A percentile compares a stretch with the other conserved stretches of the same genome.
These are phyloP conservation scores for Erebia palarica DNA, from an alignment of 2,888 invertebrate species.

Conservation along the genomic window DNA sequence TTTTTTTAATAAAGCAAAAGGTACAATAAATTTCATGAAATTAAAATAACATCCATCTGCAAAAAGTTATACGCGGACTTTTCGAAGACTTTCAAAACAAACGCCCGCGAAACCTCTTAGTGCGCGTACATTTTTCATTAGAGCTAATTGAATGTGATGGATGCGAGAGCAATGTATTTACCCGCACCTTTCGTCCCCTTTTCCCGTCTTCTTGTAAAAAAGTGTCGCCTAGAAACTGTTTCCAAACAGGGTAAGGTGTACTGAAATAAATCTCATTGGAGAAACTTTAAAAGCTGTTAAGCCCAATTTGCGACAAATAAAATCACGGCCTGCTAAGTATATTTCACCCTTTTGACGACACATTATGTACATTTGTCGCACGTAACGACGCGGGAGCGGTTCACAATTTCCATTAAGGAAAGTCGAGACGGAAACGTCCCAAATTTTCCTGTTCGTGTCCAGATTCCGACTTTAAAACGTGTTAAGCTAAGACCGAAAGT, in stretches of 20 bases:
- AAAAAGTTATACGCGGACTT: constrained; percentile 6
- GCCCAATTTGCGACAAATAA: constrained; percentile 64
- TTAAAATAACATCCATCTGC: constrained; percentile 29
- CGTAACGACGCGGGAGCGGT: constrained; percentile 79
- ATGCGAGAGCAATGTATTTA: constrained; percentile 9
- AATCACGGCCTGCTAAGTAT: constrained; percentile 79
- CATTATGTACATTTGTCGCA: constrained; percentile 81
- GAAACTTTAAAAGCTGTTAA: constrained; percentile 72
- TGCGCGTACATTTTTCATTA: constrained; percentile 11
- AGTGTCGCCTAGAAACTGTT: constrained; percentile 11
- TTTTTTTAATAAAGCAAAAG: constrained; percentile 41
- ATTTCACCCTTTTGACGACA: constrained; percentile 82
- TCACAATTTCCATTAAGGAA: constrained; percentile 79
- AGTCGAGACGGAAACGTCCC: constrained; percentile 60
- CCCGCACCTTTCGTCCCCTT: constrained; percentile 3
- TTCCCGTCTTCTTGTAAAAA: not conserved
- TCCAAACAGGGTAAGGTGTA: constrained; percentile 31
- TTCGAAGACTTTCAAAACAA: constrained; percentile 11
- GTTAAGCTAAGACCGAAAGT: constrained; percentile 45
- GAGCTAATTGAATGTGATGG: constrained; percentile 17
- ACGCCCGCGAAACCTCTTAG: not conserved
- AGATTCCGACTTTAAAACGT: constrained; percentile 56
- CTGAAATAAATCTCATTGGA: constrained; percentile 63
- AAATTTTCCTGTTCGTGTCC: constrained; percentile 53
- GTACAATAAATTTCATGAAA: constrained; percentile 25